Percentiles rank a stretch among this genome's conserved stretches.
These are phyloP conservation scores for Procavia capensis DNA, from an alignment of 2,113 vertebrate genomes.

Conservation along the genomic window DNA sequence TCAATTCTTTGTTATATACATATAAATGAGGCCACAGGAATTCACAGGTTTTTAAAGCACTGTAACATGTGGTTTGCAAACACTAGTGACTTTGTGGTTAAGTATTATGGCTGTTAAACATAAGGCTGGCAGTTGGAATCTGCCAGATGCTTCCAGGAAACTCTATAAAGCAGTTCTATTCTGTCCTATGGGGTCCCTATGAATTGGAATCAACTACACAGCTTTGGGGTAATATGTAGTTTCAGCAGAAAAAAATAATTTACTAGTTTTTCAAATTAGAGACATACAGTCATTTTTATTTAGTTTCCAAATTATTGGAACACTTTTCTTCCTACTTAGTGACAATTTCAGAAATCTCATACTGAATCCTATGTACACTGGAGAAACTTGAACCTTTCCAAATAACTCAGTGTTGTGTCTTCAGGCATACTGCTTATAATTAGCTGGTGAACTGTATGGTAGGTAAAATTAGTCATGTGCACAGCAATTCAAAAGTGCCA, in stretches of 20 bases:
- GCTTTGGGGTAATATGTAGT: background rate
- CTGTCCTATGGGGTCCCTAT: too few species aligned
- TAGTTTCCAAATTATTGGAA: background rate
- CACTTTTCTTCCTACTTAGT: conserved; percentile 26
- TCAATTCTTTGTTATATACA: background rate
- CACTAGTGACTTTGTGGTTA: too few species aligned
- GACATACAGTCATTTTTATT: conserved; percentile 2
- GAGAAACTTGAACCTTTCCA: conserved; percentile 41
- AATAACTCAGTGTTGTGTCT: conserved; percentile 30
- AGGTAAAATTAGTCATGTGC: conserved; percentile 22
- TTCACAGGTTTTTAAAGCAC: background rate
- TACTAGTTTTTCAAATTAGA: conserved; percentile 55
- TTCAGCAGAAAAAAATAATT: conserved; percentile 30
- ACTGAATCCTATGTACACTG: background rate
- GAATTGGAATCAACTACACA: too few species aligned
- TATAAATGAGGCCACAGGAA: background rate
- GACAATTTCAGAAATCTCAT: conserved; percentile 35
- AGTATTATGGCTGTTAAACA: too few species aligned
- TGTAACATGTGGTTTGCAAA: background rate
- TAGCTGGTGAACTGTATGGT: background rate
- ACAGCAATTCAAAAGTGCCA: conserved; percentile 38
- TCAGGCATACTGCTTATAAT: conserved; percentile 21
- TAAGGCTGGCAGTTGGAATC: too few species aligned
- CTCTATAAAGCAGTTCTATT: too few species aligned
- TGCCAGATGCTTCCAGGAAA: too few species aligned